phyloP scores from a whole-genome alignment of 1,140 invertebrate genomes.

The Andrena cerasifolii region DNA sequence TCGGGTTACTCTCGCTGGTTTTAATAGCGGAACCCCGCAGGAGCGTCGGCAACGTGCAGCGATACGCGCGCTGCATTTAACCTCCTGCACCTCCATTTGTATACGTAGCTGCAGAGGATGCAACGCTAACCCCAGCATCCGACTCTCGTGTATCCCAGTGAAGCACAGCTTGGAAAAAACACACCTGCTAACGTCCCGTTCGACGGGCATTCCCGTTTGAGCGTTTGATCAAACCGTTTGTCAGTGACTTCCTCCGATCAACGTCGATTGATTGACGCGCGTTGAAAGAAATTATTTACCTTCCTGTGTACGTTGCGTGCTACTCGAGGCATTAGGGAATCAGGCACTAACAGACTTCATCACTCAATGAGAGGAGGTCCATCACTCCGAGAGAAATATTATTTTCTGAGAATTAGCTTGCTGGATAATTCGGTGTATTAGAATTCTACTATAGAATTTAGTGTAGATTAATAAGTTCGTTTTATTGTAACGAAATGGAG shows the following conservation, averaged over 20 bases:
- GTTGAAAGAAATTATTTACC: too few relatives aligned
- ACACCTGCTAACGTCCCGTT: neutral
- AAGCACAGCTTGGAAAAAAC: neutral
- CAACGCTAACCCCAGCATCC: neutral
- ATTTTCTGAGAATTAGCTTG: too few relatives aligned
- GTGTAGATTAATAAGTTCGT: too few relatives aligned
- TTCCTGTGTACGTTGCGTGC: too few relatives aligned
- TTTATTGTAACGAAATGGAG: too few relatives aligned
- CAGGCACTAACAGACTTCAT: too few relatives aligned
- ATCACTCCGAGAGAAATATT: too few relatives aligned
- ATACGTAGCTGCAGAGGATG: neutral
- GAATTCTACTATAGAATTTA: too few relatives aligned
- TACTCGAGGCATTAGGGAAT: too few relatives aligned
- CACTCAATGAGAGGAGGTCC: too few relatives aligned
- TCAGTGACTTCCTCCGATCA: neutral
- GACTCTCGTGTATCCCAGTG: neutral
- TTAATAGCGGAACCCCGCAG: neutral
- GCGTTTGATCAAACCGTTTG: neutral
- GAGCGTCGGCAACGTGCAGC: neutral
- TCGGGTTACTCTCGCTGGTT: conserved; percentile 22
- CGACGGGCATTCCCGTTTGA: neutral
- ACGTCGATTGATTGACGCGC: too few relatives aligned
- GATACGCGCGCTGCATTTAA: neutral
- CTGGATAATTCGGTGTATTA: too few relatives aligned
- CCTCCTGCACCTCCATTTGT: conserved; percentile 20